phyloP scores from a whole-genome alignment of 2,888 invertebrate species.

The Ditylenchus weischeri region DNA sequence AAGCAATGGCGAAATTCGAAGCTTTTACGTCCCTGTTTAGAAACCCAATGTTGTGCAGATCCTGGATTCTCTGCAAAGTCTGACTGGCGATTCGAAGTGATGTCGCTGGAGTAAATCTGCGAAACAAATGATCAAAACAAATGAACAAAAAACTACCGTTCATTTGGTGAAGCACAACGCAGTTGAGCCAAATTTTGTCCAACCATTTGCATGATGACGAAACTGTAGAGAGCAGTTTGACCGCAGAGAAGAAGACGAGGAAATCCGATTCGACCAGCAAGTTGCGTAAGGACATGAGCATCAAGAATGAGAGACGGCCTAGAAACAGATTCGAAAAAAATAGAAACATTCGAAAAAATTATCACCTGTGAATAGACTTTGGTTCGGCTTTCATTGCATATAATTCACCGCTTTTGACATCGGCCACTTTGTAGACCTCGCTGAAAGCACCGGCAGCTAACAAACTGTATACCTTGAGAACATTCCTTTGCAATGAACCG shows the following conservation, averaged over 20 bases:
- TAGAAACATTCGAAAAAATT: background rate
- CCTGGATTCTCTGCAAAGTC: constrained; percentile 44
- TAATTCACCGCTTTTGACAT: constrained; percentile 27
- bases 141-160: constrained; percentile 25
- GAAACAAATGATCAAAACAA: background rate
- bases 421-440: constrained; percentile 45
- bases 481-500: too few species aligned
- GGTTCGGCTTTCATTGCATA: constrained; percentile 52
- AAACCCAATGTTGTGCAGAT: constrained; percentile 42
- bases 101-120: constrained; percentile 40
- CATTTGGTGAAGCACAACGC: constrained; percentile 41
- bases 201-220: constrained; percentile 50
- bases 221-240: constrained; percentile 41
- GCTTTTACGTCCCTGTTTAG: constrained; percentile 50
- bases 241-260: constrained; percentile 45
- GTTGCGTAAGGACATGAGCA: constrained; percentile 43
- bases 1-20: constrained; percentile 51
- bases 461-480: too few species aligned
- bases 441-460: constrained; percentile 48
- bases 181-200: constrained; percentile 47
- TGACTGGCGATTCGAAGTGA: constrained; percentile 43
- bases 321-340: background rate
- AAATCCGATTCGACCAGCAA: constrained; percentile 37
- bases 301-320: constrained; percentile 49
- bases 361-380: constrained; percentile 36